phyloP scores from a whole-genome alignment of 2,797 vertebrate species.

The Semotilus atromaculatus region DNA sequence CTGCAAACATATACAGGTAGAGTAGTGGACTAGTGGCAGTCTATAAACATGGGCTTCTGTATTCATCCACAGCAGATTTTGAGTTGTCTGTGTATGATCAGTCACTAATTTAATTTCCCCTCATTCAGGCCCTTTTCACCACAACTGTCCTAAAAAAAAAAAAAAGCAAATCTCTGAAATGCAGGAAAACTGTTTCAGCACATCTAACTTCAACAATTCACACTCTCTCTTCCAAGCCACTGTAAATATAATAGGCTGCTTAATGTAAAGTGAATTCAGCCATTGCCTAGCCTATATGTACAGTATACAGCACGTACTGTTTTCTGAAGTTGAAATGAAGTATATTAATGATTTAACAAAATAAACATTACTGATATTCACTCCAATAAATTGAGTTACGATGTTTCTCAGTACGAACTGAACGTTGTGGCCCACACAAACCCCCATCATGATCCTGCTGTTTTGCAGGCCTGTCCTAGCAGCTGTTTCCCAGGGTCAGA shows the following conservation, averaged over 20 bases:
- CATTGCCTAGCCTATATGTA: not conserved
- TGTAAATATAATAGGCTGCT: conserved; percentile 25
- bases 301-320: not conserved
- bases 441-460: conserved; percentile 1
- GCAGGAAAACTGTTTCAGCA: conserved; percentile 23
- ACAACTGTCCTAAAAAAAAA: not conserved
- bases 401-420: not conserved
- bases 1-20: not conserved
- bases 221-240: conserved; percentile 2
- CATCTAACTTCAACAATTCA: not conserved
- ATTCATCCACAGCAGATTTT: not conserved
- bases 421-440: conserved; percentile 9
- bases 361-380: not conserved
- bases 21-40: not conserved
- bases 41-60: not conserved
- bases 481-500: conserved; percentile 39
- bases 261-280: not conserved
- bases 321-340: not conserved
- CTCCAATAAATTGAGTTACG: not conserved
- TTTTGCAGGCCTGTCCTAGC: conserved; percentile 10
- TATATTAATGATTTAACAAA: not conserved
- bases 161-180: conserved; percentile 1
- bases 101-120: conserved; percentile 39
- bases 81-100: not conserved
- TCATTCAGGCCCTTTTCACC: not conserved